A percentile compares a stretch with the other conserved stretches of the same genome.
Conservation (phyloP, 2,113 vertebrate species). For the Hirundichthys speculiger region DNA sequence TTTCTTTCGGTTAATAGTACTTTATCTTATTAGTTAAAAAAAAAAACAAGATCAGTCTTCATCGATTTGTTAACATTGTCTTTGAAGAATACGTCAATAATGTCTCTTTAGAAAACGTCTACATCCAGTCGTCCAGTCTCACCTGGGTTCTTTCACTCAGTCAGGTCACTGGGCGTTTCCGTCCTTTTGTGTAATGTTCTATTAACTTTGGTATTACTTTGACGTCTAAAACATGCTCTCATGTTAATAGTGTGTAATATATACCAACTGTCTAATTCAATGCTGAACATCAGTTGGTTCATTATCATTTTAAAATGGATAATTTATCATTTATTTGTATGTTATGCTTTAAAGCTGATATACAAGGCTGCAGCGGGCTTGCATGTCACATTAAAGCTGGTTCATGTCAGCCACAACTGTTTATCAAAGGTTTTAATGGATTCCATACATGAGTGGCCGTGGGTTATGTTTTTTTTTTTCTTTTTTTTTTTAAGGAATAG, state of each 20-base stretch:
- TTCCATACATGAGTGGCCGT: conserved; percentile 41
- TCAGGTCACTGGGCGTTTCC: no score
- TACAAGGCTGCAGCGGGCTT: conserved; percentile 2
- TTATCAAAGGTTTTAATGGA: conserved; percentile 48
- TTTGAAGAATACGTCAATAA: no score
- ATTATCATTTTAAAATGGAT: not conserved
- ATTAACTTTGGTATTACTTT: no score
- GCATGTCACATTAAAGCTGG: conserved; percentile 39
- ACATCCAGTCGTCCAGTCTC: no score
- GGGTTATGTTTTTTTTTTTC: conserved; percentile 21
- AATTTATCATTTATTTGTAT: not conserved
- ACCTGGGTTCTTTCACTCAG: no score
- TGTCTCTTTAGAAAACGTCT: no score
- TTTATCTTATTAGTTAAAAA: no score
- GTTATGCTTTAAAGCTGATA: conserved; percentile 2
- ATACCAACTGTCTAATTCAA: not conserved
- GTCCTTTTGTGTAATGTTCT: no score
- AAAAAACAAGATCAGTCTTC: no score
- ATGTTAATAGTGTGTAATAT: no score
- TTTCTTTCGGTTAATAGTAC: no score
- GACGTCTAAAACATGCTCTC: no score
- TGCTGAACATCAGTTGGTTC: not conserved
- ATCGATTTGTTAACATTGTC: not conserved
- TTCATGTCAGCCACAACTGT: conserved; percentile 51
- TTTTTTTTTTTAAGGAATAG: conserved; percentile 33